Percentiles rank a stretch among this genome's conserved stretches.
These are phyloP conservation scores for Spondyliosoma cantharus DNA, from an alignment of 2,797 vertebrate genomes.

Conservation along the genomic window DNA sequence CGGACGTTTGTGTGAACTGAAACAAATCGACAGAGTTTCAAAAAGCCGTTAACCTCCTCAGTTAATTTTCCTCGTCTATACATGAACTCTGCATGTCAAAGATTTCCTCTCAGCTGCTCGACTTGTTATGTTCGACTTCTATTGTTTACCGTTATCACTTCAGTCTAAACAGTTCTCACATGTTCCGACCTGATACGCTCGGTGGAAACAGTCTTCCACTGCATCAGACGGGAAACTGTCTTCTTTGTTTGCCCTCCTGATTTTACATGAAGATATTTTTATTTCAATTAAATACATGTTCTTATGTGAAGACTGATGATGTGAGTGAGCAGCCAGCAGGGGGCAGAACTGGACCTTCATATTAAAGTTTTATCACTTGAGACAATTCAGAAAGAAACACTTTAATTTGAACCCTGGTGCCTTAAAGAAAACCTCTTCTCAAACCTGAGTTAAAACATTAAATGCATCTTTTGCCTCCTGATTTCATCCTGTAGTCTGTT, in stretches of 20 bases:
- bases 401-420: slow-evolving; percentile 19
- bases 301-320: neutral
- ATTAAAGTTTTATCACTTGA: neutral
- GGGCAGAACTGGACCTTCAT: slow-evolving; percentile 8
- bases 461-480: neutral
- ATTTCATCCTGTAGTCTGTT: neutral
- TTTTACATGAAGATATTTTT: neutral
- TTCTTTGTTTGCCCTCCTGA: neutral
- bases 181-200: neutral
- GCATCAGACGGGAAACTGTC: neutral
- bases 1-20: neutral
- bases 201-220: slow-evolving; percentile 2
- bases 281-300: neutral
- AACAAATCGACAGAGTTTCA: neutral
- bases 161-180: neutral
- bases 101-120: neutral
- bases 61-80: neutral
- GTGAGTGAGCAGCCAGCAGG: slow-evolving; percentile 8
- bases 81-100: no score
- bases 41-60: neutral
- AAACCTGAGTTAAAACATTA: neutral
- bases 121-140: neutral
- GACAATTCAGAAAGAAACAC: neutral
- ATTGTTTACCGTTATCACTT: neutral
- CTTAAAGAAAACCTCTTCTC: slow-evolving; percentile 19